Conservation (phyloP, 1,140 invertebrate species). For the Sycophaga agraensis region DNA sequence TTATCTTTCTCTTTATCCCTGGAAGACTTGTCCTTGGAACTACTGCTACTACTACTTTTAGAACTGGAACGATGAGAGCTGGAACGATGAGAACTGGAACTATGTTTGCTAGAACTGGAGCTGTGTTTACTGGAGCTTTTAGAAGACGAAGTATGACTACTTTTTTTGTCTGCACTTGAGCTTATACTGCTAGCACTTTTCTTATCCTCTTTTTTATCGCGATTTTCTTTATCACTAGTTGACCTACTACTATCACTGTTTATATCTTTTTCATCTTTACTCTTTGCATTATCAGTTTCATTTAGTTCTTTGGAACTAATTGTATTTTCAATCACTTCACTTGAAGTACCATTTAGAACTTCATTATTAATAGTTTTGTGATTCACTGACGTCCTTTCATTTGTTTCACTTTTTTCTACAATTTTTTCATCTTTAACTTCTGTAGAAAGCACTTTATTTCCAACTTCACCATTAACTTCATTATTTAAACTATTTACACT, state of each 20-base stretch:
- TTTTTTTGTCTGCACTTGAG: constrained; percentile 53
- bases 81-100: constrained; percentile 46
- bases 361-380: constrained; percentile 32
- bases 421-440: constrained; percentile 26
- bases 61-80: constrained; percentile 53
- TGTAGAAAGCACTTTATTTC: constrained; percentile 20
- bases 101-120: constrained; percentile 48
- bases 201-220: constrained; percentile 50
- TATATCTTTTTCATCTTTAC: constrained; percentile 38
- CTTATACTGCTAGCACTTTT: constrained; percentile 39
- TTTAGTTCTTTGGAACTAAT: constrained; percentile 39
- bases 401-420: constrained; percentile 31
- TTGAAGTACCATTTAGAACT: constrained; percentile 21
- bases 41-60: constrained; percentile 38
- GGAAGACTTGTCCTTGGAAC: constrained; percentile 48
- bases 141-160: constrained; percentile 57
- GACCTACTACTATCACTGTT: constrained; percentile 44
- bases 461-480: constrained; percentile 35
- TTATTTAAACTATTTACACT: constrained; percentile 34
- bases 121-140: constrained; percentile 60
- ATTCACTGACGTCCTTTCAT: constrained; percentile 36
- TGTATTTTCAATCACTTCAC: constrained; percentile 35
- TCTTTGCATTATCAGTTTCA: constrained; percentile 46
- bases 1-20: constrained; percentile 53
- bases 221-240: constrained; percentile 52